A percentile compares a stretch with the other conserved stretches of the same genome.
These are phyloP conservation scores for Druceiella hillmani DNA, from an alignment of 2,888 invertebrate genomes.

Conservation along the genomic window DNA sequence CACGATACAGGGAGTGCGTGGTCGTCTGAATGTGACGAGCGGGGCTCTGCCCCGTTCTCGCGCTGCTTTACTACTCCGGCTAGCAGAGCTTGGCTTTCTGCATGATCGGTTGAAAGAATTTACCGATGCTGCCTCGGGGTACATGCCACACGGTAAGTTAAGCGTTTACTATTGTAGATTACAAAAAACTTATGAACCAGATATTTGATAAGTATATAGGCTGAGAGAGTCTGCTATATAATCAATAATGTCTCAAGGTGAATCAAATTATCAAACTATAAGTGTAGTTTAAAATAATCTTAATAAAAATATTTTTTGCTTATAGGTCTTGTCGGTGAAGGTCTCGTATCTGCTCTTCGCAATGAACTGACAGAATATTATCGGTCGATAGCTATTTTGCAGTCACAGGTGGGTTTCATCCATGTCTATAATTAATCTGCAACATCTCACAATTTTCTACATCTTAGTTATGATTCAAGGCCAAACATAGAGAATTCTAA, in stretches of 20 bases:
- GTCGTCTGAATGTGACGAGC: constrained; percentile 62
- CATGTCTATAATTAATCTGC: not conserved
- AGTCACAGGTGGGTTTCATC: constrained; percentile 65
- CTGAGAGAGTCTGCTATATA: too few species aligned
- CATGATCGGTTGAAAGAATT: constrained; percentile 78
- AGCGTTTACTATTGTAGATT: not conserved
- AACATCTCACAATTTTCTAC: too few species aligned
- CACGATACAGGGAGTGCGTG: constrained; percentile 84
- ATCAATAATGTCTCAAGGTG: too few species aligned
- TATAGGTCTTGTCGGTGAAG: constrained; percentile 74
- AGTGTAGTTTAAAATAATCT: too few species aligned
- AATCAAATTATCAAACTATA: too few species aligned
- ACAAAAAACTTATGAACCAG: constrained; percentile 43
- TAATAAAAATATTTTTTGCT: too few species aligned
- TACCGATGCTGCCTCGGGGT: constrained; percentile 66
- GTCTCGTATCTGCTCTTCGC: constrained; percentile 77
- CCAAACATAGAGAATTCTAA: too few species aligned
- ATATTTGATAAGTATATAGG: too few species aligned
- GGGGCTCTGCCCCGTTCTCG: constrained; percentile 37
- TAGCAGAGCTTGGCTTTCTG: constrained; percentile 82
- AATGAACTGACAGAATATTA: constrained; percentile 86
- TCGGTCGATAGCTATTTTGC: constrained; percentile 78
- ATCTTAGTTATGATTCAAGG: too few species aligned
- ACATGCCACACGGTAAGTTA: constrained; percentile 49
- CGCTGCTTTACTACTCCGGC: constrained; percentile 63